Evolutionary conservation across 2,113 vertebrate genomes (phyloP), one percentile per base, ranked within the genome.

Genomic region (Xiphophorus maculatus): DNA sequence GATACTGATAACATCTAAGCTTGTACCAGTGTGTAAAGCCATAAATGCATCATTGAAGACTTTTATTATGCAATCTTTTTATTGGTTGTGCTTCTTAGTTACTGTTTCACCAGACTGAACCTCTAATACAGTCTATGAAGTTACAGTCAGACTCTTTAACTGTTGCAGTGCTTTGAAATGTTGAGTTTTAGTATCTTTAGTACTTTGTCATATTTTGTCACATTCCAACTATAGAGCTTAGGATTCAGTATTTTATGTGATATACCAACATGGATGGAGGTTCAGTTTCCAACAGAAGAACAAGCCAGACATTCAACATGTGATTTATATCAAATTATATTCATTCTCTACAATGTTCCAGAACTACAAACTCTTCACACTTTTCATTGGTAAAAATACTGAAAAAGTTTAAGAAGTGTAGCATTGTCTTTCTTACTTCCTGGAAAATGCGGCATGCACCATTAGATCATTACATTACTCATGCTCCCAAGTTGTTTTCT

Each of bases 61-160:
- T 32, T 79, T 63, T 69, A 27, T 70, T 63, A 27, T 62, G 22
- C 11, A 9, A 35, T 48, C 3, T 32, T 69, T 6, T 25, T 66
- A 28, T 30, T 25, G 15, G 1, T 13, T 4, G 10, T 42, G 64
- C 28, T 4, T 51, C 27, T 65, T 51, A 6, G 68, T 84, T 76
- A 82, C 37, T 78, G 4, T 82, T 83, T 85, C 28, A 73, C 67
- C 0, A 5, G 30, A 66, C 29, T 13, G 2, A 29, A 48, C n/a
- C 29, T 32, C 5, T 30, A 11, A 15, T 33, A 22, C 25, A 19
- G 22, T 25, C 5, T 51, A 22, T 51, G 6, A 54, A 5, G 22
- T 54, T 19, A 51, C 15, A 54, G 19, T 6, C 48, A 5, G 7
- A 22, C 5, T 22, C 48, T 54, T 54, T 22, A 54, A 22, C 22